Percentiles rank a stretch among this genome's conserved stretches.
phyloP scores from a whole-genome alignment of 2,888 invertebrate genomes.

The Pherbina coryleti region DNA sequence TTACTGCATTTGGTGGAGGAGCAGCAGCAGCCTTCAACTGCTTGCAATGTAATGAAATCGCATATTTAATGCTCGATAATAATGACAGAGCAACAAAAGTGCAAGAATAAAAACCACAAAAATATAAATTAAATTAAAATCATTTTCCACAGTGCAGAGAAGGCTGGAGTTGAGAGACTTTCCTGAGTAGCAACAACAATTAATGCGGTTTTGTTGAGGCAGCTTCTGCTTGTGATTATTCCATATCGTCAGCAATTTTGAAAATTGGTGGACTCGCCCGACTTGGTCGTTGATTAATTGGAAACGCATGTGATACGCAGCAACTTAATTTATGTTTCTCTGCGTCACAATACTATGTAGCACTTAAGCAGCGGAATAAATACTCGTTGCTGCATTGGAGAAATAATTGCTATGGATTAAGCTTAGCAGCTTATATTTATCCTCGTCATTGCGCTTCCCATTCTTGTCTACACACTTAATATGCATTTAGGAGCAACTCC shows the following conservation, averaged over 20 bases:
- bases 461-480: too few species aligned
- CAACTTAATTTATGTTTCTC: conserved; percentile 53
- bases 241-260: background rate
- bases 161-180: background rate
- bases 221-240: background rate
- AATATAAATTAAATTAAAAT: conserved; percentile 33
- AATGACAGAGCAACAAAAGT: background rate
- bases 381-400: background rate
- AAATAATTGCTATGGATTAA: conserved; percentile 13
- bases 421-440: background rate
- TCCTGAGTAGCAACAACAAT: background rate
- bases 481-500: too few species aligned
- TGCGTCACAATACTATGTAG: conserved; percentile 29
- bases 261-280: background rate
- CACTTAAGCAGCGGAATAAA: too few species aligned
- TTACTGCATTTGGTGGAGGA: conserved; percentile 3
- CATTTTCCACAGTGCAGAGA: background rate
- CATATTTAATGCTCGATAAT: conserved; percentile 24
- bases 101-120: background rate
- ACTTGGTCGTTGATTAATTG: conserved; percentile 54
- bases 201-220: background rate
- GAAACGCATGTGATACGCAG: conserved; percentile 54
- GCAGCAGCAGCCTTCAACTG: background rate
- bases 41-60: conserved; percentile 22
- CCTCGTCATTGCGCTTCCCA: too few species aligned